Conservation (phyloP, 2,888 invertebrate species). For the Octodonta nipae region DNA sequence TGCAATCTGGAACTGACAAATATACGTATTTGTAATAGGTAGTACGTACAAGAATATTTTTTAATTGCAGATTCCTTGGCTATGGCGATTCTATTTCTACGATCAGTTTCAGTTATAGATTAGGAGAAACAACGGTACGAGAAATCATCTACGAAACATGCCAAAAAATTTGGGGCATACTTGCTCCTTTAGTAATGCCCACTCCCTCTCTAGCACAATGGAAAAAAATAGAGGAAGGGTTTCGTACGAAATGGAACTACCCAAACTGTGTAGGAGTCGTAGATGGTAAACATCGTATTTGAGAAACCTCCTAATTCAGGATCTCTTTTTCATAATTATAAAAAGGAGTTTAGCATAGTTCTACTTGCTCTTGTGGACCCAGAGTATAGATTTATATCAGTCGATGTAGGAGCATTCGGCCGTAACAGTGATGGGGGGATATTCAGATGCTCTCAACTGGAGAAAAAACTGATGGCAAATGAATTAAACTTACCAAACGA, state of each 20-base stretch:
- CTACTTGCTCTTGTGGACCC: constrained; percentile 13
- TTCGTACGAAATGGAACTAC: constrained; percentile 11
- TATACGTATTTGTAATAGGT: neutral
- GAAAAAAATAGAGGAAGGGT: constrained; percentile 10
- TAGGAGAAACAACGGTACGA: constrained; percentile 11
- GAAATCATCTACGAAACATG: constrained; percentile 11
- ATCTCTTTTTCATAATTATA: constrained; percentile 10
- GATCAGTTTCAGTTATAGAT: constrained; percentile 10
- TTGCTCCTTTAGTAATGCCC: constrained; percentile 11
- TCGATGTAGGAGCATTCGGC: constrained; percentile 14
- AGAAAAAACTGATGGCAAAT: constrained; percentile 7
- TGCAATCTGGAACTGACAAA: constrained; percentile 10
- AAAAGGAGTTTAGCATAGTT: constrained; percentile 13
- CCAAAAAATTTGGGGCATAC: constrained; percentile 9
- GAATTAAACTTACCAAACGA: constrained; percentile 8
- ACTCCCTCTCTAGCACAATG: constrained; percentile 10
- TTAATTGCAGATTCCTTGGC: constrained; percentile 7
- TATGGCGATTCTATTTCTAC: constrained; percentile 10
- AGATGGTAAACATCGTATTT: constrained; percentile 13
- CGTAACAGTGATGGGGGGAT: constrained; percentile 13
- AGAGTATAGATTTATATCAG: constrained; percentile 10
- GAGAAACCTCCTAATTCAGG: constrained; percentile 12
- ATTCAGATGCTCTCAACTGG: constrained; percentile 9
- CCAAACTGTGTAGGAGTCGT: too few species aligned
- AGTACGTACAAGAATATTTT: neutral